phyloP scores from a whole-genome alignment of 2,797 vertebrate genomes.

The Coccyzus lansbergi region DNA sequence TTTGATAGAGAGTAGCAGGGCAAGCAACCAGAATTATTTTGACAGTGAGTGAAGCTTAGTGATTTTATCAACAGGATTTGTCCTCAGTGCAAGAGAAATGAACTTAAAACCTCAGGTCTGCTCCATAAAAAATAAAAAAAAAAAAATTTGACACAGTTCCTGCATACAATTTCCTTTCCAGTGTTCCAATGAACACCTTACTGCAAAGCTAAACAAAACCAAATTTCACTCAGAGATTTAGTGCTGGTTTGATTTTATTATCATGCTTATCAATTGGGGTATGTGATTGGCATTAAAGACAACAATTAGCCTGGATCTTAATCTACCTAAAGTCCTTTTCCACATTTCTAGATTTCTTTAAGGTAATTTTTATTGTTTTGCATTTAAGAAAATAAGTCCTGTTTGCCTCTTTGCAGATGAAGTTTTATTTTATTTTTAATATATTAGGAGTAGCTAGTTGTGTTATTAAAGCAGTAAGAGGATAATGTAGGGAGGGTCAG shows the following conservation, averaged over 20 bases:
- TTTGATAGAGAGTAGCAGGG: accelerated
- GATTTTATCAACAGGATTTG: background rate
- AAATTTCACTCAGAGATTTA: background rate
- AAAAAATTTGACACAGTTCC: background rate
- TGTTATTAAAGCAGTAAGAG: background rate
- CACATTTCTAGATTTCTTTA: background rate
- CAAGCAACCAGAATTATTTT: background rate
- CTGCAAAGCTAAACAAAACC: background rate
- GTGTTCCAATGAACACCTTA: background rate
- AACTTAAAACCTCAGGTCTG: background rate
- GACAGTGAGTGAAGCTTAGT: accelerated
- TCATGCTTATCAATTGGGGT: background rate
- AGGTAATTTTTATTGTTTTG: background rate
- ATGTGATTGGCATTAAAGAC: background rate
- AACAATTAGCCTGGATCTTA: background rate
- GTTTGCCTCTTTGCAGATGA: background rate
- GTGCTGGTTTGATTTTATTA: background rate
- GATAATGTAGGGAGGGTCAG: accelerated
- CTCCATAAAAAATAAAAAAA: background rate
- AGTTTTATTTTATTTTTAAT: background rate
- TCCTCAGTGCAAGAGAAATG: background rate
- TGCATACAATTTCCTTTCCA: accelerated
- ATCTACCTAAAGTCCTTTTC: too few relatives aligned
- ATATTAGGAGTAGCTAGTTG: background rate
- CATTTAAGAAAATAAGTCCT: background rate